Evolutionary conservation across 1,140 invertebrate species (phyloP).

Genomic region (Cheumatopsyche charites): DNA sequence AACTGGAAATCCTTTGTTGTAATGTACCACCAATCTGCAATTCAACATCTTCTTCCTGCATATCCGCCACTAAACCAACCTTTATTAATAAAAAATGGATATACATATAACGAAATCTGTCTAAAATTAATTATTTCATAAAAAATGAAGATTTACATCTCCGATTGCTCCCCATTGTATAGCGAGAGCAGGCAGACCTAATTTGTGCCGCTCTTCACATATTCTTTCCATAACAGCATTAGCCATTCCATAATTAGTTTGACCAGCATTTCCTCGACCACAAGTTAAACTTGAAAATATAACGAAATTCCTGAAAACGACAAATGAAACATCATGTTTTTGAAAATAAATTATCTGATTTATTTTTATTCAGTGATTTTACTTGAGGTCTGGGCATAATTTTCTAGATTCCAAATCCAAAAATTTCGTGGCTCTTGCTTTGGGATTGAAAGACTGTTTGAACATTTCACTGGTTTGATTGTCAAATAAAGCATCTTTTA

Average conservation of each 20-base stretch:
- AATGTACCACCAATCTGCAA: constrained; percentile 79
- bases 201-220: constrained; percentile 65
- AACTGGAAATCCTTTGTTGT: constrained; percentile 84
- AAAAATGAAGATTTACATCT: constrained; percentile 67
- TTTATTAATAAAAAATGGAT: constrained; percentile 50
- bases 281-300: constrained; percentile 89
- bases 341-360: constrained; percentile 5
- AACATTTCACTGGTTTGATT: constrained; percentile 69
- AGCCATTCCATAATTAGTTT: constrained; percentile 85
- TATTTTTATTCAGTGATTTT: constrained; percentile 41
- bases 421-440: constrained; percentile 66
- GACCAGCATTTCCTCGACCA: constrained; percentile 86
- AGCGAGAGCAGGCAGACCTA: constrained; percentile 69
- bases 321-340: too few species aligned
- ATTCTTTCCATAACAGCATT: constrained; percentile 78
- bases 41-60: constrained; percentile 80
- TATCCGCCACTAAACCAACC: constrained; percentile 78
- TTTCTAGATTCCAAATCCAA: constrained; percentile 66
- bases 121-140: too few species aligned
- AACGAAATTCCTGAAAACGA: constrained; percentile 66
- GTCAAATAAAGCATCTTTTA: constrained; percentile 67
- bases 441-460: constrained; percentile 63
- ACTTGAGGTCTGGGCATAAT: constrained; percentile 64
- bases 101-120: too few species aligned
- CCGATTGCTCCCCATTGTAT: constrained; percentile 76